These are phyloP conservation scores for Turdus rufiventris DNA, from an alignment of 2,113 vertebrate genomes.

Conservation along the genomic window DNA sequence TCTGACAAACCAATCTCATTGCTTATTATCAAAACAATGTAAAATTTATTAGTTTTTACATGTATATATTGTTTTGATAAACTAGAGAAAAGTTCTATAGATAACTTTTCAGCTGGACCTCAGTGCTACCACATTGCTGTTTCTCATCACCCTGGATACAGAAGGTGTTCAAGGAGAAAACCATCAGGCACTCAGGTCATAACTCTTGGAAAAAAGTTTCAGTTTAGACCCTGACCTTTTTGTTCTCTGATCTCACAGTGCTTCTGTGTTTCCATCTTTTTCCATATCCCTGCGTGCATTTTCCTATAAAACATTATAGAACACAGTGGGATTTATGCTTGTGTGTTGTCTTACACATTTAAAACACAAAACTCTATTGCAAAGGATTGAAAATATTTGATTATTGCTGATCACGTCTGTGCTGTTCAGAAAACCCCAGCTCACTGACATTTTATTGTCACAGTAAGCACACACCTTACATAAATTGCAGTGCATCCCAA, in stretches of 20 bases:
- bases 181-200: neutral
- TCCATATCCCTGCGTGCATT: neutral
- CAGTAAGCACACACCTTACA: neutral
- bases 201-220: neutral
- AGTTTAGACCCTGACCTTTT: neutral
- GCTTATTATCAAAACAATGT: neutral
- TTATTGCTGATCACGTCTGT: neutral
- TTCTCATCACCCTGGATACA: neutral
- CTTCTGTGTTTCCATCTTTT: neutral
- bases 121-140: neutral
- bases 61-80: neutral
- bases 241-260: neutral
- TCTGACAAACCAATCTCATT: neutral
- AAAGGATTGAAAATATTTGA: slow-evolving; percentile 1
- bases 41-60: neutral
- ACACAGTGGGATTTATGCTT: neutral
- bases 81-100: neutral
- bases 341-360: neutral
- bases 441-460: slow-evolving; percentile 26
- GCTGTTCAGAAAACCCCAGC: slow-evolving; percentile 9
- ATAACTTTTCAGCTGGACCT: neutral
- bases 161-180: neutral
- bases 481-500: neutral
- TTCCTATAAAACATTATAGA: neutral
- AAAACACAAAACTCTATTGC: slow-evolving; percentile 45